Evolutionary conservation across 64 coral and sea anemone genomes (phyloP).

Genomic region (Porites australiensis): DNA sequence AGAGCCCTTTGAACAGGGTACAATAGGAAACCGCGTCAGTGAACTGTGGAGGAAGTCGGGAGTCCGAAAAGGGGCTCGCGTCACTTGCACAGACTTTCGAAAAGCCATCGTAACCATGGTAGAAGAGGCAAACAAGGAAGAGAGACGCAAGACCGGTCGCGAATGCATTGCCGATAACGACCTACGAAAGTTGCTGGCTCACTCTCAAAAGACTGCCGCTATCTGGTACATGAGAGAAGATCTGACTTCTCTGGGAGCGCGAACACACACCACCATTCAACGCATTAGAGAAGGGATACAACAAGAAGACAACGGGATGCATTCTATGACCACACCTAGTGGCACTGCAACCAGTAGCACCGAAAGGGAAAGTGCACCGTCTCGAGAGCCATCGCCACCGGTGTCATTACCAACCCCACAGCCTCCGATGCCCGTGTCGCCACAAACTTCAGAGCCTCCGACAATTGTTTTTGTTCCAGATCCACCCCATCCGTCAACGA

Average conservation of each 20-base stretch:
- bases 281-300: neutral
- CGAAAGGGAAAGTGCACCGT: too few species aligned
- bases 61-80: neutral
- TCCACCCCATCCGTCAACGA: too few species aligned
- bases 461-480: too few species aligned
- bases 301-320: neutral
- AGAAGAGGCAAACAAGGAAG: neutral
- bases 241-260: neutral
- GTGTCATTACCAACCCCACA: too few species aligned
- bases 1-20: neutral
- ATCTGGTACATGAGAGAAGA: constrained; percentile 2
- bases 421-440: too few species aligned
- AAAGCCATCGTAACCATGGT: neutral
- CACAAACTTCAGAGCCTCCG: too few species aligned
- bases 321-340: too few species aligned
- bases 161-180: neutral
- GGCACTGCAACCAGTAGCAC: too few species aligned
- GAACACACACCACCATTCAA: neutral
- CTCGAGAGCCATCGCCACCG: too few species aligned
- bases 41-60: neutral
- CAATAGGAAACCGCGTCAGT: neutral
- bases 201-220: neutral
- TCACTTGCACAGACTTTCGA: neutral
- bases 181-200: neutral
- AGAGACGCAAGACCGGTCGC: neutral